Base-by-base conservation (phyloP, 2,797 vertebrate genomes). In the Liparis tanakae region DNA sequence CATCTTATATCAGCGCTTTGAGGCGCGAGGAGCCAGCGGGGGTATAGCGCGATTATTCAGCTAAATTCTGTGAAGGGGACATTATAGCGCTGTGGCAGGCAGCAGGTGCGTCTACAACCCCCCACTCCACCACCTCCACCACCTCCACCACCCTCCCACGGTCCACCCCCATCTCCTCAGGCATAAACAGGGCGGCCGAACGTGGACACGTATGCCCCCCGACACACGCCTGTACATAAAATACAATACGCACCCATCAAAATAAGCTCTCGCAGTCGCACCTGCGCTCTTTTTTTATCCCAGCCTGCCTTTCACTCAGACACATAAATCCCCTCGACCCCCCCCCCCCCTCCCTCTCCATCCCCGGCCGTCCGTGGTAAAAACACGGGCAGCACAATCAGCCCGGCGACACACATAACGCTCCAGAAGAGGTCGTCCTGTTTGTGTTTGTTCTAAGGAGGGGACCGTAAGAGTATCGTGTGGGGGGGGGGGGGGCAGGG, bases 361-460 rank as follows among this genome's bases (percentile, higher is more conserved):
- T 53, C 56, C 68, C 53, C 15, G 51, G 51, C 54, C 30, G 55
- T 67, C 59, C 55, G 25, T 17, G 54, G 14, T 33, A 70, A 72
- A 30, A 54, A 79, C 46, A 86, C 48, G 61, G 65, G 60, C 76
- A 20, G 76, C 75, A 56, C 72, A 80, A 83, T 83, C 86, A 70
- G 78, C 77, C 77, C 59, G 1, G 80, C 67, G 68, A 86, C 86
- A 88, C 70, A 76, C 79, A 91, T 87, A 79, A 87, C 58, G 85
- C 84, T 88, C 88, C 93, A 91, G 85, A 82, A 91, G 93, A 94
- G 91, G 94, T 94, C 95, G 95, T 96, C 95, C 94, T 95, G 93
- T 95, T 95, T 95, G 94, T 95, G 94, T 96, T 96, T 96, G 94
- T 30, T 30, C 25, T 30, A 30, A 2, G 25, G 91, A 70, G 78